These are phyloP conservation scores for Trissonchulus latispiculum DNA, from an alignment of 2,888 invertebrate genomes.

Conservation along the genomic window DNA sequence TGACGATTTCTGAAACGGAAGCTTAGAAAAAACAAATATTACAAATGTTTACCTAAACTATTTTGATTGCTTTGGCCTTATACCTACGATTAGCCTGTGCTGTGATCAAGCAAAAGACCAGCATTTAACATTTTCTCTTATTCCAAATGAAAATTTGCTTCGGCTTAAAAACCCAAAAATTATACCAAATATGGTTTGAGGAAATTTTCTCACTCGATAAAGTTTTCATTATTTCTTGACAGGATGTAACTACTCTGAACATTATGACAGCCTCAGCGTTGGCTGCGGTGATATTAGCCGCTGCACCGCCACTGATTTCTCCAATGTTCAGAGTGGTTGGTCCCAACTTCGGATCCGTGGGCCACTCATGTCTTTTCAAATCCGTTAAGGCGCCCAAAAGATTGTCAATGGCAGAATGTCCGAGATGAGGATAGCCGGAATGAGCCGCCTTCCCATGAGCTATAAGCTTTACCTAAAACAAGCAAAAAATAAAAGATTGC, in stretches of 20 bases:
- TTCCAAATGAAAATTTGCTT: too few relatives aligned
- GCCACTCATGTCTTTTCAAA: constrained; percentile 33
- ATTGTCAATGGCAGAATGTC: constrained; percentile 35
- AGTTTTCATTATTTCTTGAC: constrained; percentile 5
- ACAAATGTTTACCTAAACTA: too few relatives aligned
- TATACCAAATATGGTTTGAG: too few relatives aligned
- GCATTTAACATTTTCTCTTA: too few relatives aligned
- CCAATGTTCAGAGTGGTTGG: constrained; percentile 37
- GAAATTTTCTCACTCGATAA: too few relatives aligned
- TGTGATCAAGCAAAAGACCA: too few relatives aligned
- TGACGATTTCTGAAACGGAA: neutral
- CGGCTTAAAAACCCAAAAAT: too few relatives aligned
- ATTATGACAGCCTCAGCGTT: constrained; percentile 30
- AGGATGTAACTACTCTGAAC: neutral
- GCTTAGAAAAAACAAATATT: too few relatives aligned
- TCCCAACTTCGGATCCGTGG: constrained; percentile 29
- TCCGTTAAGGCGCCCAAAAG: constrained; percentile 35
- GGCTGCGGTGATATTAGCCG: constrained; percentile 37
- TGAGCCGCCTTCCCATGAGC: constrained; percentile 32
- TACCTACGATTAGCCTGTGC: too few relatives aligned
- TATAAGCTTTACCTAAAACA: constrained; percentile 27
- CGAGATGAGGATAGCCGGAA: constrained; percentile 36
- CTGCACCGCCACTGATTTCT: constrained; percentile 36
- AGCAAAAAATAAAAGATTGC: too few relatives aligned
- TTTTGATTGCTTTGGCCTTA: too few relatives aligned